phyloP scores from a whole-genome alignment of 2,113 vertebrate genomes.

The Smithornis capensis region DNA sequence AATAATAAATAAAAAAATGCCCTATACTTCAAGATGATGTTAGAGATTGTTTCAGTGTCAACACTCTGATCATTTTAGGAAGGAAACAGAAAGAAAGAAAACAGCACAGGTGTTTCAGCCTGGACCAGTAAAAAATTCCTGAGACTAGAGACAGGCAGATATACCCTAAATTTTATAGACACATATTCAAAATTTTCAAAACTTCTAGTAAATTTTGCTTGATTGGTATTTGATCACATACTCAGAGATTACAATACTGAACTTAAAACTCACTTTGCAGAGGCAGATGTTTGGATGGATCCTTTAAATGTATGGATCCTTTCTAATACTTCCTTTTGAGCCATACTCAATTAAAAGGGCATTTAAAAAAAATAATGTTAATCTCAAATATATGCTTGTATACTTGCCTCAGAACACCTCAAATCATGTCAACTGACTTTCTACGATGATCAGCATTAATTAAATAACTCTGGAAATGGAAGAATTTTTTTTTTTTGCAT shows the following conservation, averaged over 20 bases:
- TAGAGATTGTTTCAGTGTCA: background rate
- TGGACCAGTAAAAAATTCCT: background rate
- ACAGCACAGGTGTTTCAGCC: background rate
- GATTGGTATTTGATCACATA: background rate
- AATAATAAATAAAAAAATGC: background rate
- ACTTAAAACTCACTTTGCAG: background rate
- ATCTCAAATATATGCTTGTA: background rate
- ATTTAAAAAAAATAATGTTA: background rate
- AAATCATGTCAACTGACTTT: background rate
- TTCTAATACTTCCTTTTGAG: background rate
- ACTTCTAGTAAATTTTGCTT: background rate
- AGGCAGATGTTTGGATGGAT: background rate
- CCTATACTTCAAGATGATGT: background rate
- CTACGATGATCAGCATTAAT: background rate
- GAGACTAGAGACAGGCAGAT: background rate
- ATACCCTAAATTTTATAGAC: background rate
- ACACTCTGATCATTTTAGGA: background rate
- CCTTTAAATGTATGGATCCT: background rate
- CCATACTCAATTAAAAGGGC: background rate
- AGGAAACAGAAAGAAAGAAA: background rate
- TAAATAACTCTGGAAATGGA: background rate
- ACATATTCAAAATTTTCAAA: background rate
- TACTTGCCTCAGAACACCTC: background rate
- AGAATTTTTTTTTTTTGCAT: background rate
- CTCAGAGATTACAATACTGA: background rate